phyloP scores from a whole-genome alignment of 2,888 invertebrate genomes.

The Dryadula phaetusa region DNA sequence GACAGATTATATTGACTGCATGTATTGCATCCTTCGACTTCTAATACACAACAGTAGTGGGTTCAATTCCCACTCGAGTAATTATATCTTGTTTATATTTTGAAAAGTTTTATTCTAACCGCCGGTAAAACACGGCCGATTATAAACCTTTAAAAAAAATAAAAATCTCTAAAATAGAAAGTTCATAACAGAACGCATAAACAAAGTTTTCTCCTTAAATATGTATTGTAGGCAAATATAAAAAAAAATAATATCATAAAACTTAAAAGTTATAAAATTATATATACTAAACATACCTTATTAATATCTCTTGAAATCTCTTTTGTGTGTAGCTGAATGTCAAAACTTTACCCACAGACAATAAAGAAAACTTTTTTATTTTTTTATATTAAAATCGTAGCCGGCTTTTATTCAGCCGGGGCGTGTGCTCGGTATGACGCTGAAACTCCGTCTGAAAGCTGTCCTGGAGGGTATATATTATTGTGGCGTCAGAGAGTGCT shows the following conservation, averaged over 20 bases:
- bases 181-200: background rate
- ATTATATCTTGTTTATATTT: no score
- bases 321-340: background rate
- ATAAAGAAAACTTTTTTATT: constrained; percentile 22
- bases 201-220: background rate
- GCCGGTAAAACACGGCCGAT: background rate
- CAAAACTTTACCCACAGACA: constrained; percentile 21
- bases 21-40: no score
- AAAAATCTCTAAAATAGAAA: background rate
- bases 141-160: background rate
- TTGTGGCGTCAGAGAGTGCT: constrained; percentile 56
- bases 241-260: background rate
- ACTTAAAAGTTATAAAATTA: background rate
- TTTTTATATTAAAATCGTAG: constrained; percentile 15
- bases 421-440: constrained; percentile 49
- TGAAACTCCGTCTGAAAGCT: constrained; percentile 61
- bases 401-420: constrained; percentile 33
- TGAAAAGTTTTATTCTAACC: background rate
- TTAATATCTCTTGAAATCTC: constrained; percentile 3
- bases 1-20: no score
- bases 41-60: no score
- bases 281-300: constrained; percentile 1
- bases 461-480: constrained; percentile 55
- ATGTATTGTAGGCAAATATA: background rate
- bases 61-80: no score